phyloP scores from a whole-genome alignment of 2,888 invertebrate species.

The Arctia plantaginis region DNA sequence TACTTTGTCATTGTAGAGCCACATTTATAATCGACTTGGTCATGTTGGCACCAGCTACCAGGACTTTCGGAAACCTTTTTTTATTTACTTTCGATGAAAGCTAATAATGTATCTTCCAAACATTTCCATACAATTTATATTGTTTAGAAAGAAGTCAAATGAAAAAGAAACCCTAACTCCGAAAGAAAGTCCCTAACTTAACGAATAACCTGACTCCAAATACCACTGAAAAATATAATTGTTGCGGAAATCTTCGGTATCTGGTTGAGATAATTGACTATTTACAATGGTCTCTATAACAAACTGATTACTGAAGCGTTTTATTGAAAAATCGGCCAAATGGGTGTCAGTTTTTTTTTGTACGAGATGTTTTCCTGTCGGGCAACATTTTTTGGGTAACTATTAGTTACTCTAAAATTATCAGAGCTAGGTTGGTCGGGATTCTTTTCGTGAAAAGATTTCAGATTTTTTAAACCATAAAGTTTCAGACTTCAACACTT shows the following conservation, averaged over 20 bases:
- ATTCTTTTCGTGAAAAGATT: no score
- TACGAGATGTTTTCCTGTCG: no score
- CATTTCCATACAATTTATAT: no score
- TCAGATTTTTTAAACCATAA: no score
- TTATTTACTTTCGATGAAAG: no score
- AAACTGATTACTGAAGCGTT: constrained; percentile 6
- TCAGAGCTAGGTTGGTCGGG: no score
- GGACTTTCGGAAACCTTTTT: no score
- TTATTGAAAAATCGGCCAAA: not conserved
- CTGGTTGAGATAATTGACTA: not conserved
- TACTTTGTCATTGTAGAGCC: not conserved
- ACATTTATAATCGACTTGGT: not conserved
- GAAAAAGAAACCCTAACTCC: not conserved
- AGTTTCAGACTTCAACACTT: no score
- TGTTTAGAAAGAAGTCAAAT: not conserved
- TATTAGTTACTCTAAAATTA: no score
- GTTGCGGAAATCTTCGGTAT: not conserved
- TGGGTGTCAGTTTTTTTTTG: not conserved
- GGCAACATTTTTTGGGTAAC: no score
- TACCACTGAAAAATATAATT: not conserved
- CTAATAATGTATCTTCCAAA: no score
- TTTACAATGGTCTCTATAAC: not conserved
- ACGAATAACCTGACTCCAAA: not conserved
- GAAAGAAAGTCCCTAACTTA: not conserved
- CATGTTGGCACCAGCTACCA: not conserved